phyloP scores from a whole-genome alignment of 1,140 invertebrate genomes.

The Neotoxoptera formosana region DNA sequence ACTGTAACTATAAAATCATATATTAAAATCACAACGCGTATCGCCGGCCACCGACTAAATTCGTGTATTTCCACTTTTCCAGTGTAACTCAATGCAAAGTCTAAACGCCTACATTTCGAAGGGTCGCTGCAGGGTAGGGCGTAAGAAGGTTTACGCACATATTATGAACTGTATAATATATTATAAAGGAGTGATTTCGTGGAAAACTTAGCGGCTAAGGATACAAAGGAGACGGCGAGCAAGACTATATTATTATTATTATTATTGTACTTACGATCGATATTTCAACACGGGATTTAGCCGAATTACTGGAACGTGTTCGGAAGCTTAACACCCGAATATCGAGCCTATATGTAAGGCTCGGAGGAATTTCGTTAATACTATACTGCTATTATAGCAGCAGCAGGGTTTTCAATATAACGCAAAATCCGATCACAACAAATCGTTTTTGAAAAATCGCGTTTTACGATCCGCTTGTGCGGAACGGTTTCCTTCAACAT shows the following conservation, averaged over 20 bases:
- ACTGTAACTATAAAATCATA: conserved; percentile 43
- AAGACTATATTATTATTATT: not conserved
- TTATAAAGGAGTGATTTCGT: not conserved
- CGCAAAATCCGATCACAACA: not conserved
- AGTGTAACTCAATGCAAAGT: not conserved
- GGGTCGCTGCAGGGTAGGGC: not conserved
- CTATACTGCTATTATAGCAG: not conserved
- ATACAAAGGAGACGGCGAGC: not conserved
- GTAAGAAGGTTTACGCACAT: not conserved
- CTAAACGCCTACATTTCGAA: not conserved
- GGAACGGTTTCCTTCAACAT: not conserved
- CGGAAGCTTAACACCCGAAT: not conserved
- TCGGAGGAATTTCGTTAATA: not conserved
- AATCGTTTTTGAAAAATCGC: not conserved
- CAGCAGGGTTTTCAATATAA: not conserved
- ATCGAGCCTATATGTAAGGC: not conserved
- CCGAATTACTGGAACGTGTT: not conserved
- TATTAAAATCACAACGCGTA: not conserved
- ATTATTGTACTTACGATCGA: not conserved
- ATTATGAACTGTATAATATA: not conserved
- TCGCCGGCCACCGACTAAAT: not conserved
- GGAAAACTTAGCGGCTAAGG: not conserved
- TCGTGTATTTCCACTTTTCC: not conserved
- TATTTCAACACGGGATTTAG: not conserved
- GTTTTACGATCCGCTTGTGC: not conserved